Conservation (phyloP, 2,797 vertebrate species). For the Pangasius sanitwongsei region DNA sequence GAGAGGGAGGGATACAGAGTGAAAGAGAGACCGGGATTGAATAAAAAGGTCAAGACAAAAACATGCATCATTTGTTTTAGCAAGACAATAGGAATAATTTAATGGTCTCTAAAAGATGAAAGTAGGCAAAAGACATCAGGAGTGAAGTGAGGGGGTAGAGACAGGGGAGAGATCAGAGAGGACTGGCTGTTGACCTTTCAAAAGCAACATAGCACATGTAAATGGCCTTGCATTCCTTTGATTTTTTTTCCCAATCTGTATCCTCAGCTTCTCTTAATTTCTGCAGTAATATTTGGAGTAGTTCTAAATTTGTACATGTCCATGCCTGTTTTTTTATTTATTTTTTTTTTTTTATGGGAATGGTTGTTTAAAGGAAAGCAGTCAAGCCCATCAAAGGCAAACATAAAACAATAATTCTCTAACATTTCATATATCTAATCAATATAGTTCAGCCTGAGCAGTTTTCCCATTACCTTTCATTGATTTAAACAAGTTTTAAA, state of each 20-base stretch:
- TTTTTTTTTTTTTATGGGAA: conserved; percentile 59
- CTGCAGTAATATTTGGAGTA: conserved; percentile 62
- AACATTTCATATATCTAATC: conserved; percentile 47
- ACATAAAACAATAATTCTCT: conserved; percentile 13
- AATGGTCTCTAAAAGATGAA: conserved; percentile 13
- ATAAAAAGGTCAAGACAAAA: conserved; percentile 11
- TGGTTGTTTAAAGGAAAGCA: conserved; percentile 70
- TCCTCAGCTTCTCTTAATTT: conserved; percentile 71
- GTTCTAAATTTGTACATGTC: conserved; percentile 64
- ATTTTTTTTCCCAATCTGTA: conserved; percentile 59
- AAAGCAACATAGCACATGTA: conserved; percentile 62
- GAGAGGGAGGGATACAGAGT: not conserved
- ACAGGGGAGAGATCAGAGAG: conserved; percentile 41
- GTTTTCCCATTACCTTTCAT: conserved; percentile 51
- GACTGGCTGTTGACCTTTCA: conserved; percentile 76
- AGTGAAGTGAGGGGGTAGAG: not conserved
- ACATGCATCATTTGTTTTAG: conserved; percentile 28
- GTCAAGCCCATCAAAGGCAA: conserved; percentile 59
- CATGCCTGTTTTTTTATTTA: conserved; percentile 58
- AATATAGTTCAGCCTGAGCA: conserved; percentile 42
- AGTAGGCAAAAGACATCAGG: not conserved
- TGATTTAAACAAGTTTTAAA: conserved; percentile 41
- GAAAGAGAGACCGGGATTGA: not conserved
- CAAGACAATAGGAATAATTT: conserved; percentile 18
- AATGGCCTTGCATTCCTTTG: conserved; percentile 70